Conservation (phyloP, 1,140 invertebrate genomes). For the Drosophila azteca region DNA sequence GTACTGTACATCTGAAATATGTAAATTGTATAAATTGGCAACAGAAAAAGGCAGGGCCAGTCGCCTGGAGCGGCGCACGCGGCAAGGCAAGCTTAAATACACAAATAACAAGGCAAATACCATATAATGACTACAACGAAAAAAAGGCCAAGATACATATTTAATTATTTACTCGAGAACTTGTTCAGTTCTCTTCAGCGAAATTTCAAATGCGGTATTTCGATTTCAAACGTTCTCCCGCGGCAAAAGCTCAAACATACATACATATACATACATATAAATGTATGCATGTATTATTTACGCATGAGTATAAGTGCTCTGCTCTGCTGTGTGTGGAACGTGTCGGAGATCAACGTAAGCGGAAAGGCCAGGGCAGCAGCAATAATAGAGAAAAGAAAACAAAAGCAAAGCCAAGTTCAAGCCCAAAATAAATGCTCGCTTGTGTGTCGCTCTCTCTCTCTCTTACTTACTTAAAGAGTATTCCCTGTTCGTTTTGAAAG, state of each 20-base stretch:
- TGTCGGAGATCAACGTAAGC: constrained; percentile 40
- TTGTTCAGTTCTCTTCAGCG: constrained; percentile 59
- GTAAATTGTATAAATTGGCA: constrained; percentile 64
- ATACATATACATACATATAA: background rate
- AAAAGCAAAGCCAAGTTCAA: constrained; percentile 28
- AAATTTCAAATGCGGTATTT: constrained; percentile 37
- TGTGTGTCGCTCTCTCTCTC: too few relatives aligned
- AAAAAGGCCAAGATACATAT: constrained; percentile 44
- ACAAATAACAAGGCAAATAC: constrained; percentile 58
- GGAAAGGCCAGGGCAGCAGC: constrained; percentile 8
- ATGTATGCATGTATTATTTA: background rate
- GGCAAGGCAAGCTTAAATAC: constrained; percentile 30
- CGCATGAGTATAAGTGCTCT: background rate
- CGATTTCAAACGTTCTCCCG: too few relatives aligned
- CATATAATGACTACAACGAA: constrained; percentile 1
- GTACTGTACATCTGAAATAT: constrained; percentile 41
- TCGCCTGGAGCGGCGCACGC: constrained; percentile 17
- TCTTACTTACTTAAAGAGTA: too few relatives aligned
- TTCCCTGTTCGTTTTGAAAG: too few relatives aligned
- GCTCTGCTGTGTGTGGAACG: constrained; percentile 29
- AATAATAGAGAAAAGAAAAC: constrained; percentile 22
- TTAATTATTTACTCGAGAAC: constrained; percentile 72
- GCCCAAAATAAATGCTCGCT: background rate
- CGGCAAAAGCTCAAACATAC: background rate
- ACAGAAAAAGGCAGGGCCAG: constrained; percentile 48